Evolutionary conservation across 2,113 vertebrate species (phyloP), one percentile per base, ranked within the genome.

Genomic region (Sylvicapra grimmia): DNA sequence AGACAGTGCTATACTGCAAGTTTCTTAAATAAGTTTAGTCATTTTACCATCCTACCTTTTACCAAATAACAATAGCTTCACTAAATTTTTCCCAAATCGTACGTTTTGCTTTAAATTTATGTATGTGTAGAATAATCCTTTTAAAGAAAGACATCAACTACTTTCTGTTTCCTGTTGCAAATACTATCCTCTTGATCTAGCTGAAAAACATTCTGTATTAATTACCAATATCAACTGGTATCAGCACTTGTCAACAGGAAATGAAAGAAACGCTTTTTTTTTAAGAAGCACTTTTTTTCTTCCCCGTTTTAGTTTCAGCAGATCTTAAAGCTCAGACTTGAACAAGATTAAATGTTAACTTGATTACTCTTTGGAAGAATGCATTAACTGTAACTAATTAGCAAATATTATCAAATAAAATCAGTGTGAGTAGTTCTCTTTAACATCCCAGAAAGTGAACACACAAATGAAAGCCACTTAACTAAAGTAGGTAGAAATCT

Each of bases 291-390:
- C 1, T 86, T 53, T 95, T 33, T 95, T 58, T 25, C 9, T 33
- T 29, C 75, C 90, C 19, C 5, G 31, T 97, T 96, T 97, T 93
- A 44, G 53, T 95, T 91, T 95, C 63, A 92, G 31, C 10, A 85
- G 25, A 95, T 51, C 47, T 92, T 93, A 93, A 96, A 91, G 6
- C 44, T 82, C 59, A 94, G 68, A 19, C 18, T 85, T 93, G 53
- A 88, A 25, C 18, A 89, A 93, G 54, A 51, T 94, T 95, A 89
- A 93, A 75, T 93, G 14, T 95, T 82, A 80, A 80, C 25, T 54
- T 87, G 87, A 79, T 86, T 90, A 53, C 47, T 85, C 3, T 94
- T 75, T 63, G 14, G 18, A 85, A 96, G 27, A 94, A 79, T 68
- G 19, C 40, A 40, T n/a, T 90, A 25, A 59, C 36, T 95, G 0